A percentile compares a stretch with the other conserved stretches of the same genome.
phyloP scores from a whole-genome alignment of 1,140 invertebrate species.

The Steinernema feltiae region DNA sequence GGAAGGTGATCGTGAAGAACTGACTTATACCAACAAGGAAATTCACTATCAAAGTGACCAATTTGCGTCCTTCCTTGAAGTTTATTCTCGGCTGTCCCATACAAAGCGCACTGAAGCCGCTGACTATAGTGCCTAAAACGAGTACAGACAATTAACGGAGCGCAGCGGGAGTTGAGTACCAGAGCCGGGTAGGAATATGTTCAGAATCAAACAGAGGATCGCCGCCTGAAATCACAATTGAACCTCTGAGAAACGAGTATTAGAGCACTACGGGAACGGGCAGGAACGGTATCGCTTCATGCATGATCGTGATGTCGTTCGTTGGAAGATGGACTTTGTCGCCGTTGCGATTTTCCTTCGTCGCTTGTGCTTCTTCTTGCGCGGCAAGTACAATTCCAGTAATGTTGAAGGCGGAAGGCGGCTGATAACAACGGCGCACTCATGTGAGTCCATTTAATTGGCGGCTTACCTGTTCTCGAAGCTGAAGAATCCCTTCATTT shows the following conservation, averaged over 20 bases:
- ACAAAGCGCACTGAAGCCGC: conserved; percentile 78
- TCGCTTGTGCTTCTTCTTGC: conserved; percentile 52
- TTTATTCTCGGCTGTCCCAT: conserved; percentile 79
- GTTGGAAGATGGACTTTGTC: conserved; percentile 55
- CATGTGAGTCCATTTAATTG: not conserved
- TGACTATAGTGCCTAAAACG: too few species aligned
- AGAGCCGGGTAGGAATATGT: conserved; percentile 75
- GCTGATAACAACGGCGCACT: not conserved
- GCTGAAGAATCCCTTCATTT: conserved; percentile 52
- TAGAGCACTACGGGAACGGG: conserved; percentile 64
- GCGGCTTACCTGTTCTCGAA: conserved; percentile 32
- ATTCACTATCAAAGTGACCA: conserved; percentile 64
- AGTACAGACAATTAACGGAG: too few species aligned
- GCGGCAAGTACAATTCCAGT: conserved; percentile 56
- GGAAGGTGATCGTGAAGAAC: conserved; percentile 85
- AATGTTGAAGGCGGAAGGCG: conserved; percentile 44
- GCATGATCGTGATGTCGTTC: conserved; percentile 59
- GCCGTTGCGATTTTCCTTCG: conserved; percentile 48
- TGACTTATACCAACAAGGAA: conserved; percentile 74
- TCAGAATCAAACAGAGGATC: conserved; percentile 76
- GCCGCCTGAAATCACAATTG: conserved; percentile 65
- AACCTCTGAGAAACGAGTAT: not conserved
- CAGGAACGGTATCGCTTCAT: conserved; percentile 78
- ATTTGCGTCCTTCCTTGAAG: conserved; percentile 65
- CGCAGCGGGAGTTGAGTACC: too few species aligned